phyloP scores from a whole-genome alignment of 2,888 invertebrate species.

The Rutpela maculata region DNA sequence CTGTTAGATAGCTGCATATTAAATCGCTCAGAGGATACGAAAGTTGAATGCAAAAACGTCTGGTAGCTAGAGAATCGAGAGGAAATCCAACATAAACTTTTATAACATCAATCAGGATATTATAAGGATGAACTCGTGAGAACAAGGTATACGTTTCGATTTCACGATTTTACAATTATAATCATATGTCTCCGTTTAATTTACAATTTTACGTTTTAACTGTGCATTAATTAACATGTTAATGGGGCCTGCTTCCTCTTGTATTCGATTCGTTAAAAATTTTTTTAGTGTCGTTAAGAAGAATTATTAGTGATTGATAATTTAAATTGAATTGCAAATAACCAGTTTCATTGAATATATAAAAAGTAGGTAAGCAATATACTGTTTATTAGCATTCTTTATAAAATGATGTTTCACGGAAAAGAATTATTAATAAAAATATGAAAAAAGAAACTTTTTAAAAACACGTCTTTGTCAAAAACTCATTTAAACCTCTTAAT shows the following conservation, averaged over 20 bases:
- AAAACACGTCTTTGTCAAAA: too few species aligned
- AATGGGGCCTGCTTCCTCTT: constrained; percentile 33
- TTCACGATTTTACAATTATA: constrained; percentile 42
- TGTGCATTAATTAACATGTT: constrained; percentile 40
- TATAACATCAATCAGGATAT: constrained; percentile 16
- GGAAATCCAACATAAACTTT: constrained; percentile 12
- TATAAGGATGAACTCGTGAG: constrained; percentile 32
- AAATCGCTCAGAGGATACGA: background rate
- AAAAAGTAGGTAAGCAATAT: background rate
- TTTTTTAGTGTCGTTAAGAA: background rate
- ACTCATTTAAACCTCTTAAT: too few species aligned
- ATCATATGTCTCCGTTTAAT: constrained; percentile 39
- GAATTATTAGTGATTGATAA: background rate
- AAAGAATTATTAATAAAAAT: too few species aligned
- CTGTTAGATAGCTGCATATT: background rate
- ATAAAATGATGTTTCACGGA: too few species aligned
- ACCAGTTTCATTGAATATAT: background rate
- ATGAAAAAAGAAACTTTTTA: too few species aligned
- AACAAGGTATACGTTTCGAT: constrained; percentile 42
- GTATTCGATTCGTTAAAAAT: background rate
- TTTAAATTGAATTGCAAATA: constrained; percentile 14
- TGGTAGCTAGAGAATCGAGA: constrained; percentile 7
- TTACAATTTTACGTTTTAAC: constrained; percentile 37
- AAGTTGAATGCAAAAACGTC: background rate
- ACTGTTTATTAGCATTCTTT: too few species aligned